phyloP scores from a whole-genome alignment of 2,888 invertebrate genomes.

The Rapana venosa region DNA sequence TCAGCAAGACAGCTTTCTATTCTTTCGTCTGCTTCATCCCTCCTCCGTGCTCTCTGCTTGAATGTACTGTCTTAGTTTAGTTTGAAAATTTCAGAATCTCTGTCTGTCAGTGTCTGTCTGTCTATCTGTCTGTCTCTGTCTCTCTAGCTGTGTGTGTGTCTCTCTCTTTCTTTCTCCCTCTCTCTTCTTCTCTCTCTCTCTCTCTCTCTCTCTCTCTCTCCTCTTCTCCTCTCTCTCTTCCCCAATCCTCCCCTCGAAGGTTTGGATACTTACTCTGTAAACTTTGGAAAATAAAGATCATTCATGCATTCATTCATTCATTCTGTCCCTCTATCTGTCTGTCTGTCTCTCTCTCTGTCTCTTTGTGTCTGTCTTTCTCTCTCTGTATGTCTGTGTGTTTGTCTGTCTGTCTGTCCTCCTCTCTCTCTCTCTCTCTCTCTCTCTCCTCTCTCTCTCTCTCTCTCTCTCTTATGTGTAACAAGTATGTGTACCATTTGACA shows the following conservation, averaged over 20 bases:
- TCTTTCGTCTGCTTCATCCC: too few relatives aligned
- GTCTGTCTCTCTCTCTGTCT: neutral
- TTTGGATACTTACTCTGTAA: too few relatives aligned
- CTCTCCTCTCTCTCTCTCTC: neutral
- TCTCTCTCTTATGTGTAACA: too few relatives aligned
- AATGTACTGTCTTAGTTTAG: too few relatives aligned
- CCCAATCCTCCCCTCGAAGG: too few relatives aligned
- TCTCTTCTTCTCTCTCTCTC: neutral
- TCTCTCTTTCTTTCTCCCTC: slow-evolving; percentile 7
- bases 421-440: neutral
- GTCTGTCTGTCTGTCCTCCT: too few relatives aligned
- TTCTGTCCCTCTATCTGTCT: neutral
- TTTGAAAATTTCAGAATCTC: neutral
- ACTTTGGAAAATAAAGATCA: too few relatives aligned
- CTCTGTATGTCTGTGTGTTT: too few relatives aligned
- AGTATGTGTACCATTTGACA: too few relatives aligned
- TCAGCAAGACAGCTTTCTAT: too few relatives aligned
- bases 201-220: neutral
- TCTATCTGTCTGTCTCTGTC: slow-evolving; percentile 3
- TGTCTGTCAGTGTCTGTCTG: neutral
- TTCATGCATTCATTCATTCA: neutral
- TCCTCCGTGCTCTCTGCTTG: too few relatives aligned
- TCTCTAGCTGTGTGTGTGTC: neutral
- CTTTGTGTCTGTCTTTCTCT: neutral
- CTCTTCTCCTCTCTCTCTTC: too few relatives aligned